Evolutionary conservation across 2,888 invertebrate species (phyloP), one percentile per base, ranked within the genome.

Genomic region (Scaptomyza flava): DNA sequence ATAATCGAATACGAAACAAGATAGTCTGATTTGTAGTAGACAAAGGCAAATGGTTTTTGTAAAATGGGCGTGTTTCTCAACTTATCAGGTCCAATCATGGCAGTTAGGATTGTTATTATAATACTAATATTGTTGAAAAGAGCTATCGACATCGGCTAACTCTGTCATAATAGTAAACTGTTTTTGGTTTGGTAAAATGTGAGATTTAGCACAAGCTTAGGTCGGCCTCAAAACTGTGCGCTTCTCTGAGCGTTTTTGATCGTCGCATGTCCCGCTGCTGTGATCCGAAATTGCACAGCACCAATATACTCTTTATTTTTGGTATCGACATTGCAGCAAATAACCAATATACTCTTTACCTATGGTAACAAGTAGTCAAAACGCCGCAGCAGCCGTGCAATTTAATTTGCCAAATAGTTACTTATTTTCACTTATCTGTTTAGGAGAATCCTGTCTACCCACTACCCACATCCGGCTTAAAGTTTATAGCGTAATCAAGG

Each of bases 191-290:
- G 23, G 23, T 23, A 23, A 80, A 85, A 79, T 79, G 75, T 68
- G 1, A 1, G 75, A 79, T 79, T 79, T 79, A 70, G 60, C 75
- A 73, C 72, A 72, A 77, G 75, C 68, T 68, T 68, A 67, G 63
- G 48, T 50, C 53, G 52, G 76, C 80, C 66, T 82, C 76, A 82
- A 82, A 85, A 82, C 78, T 85, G 69, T 73, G 77, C 71, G 74
- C 36, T 17, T 3, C 38, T 38, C 62, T 59, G 67, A 62, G 71
- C 84, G 73, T 82, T 81, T 79, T 85, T 84, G 82, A 83, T 83
- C 84, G 83, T 68, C 68, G 34, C 70, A 66, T 82, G 77, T 81
- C 86, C 82, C 82, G 89, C 89, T 89, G 89, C 83, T 89, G 82
- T 87, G 89, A 17, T 17, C n/a, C n/a, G n/a, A n/a, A n/a, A n/a